These are phyloP conservation scores for Amphipyra berbera DNA, from an alignment of 2,888 invertebrate species.

Conservation along the genomic window DNA sequence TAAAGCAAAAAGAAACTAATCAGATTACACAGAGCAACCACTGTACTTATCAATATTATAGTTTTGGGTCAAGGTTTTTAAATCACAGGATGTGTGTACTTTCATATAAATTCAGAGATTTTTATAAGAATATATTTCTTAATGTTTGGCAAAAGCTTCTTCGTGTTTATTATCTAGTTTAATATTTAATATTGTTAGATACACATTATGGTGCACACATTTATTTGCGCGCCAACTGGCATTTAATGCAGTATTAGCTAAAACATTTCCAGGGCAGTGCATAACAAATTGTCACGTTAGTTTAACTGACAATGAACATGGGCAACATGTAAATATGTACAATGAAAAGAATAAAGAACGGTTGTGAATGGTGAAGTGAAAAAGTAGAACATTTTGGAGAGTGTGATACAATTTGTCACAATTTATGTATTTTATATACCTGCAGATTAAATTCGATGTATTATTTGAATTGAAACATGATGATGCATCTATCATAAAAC, in stretches of 20 bases:
- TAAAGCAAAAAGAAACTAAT: constrained; percentile 12
- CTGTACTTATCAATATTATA: constrained; percentile 31
- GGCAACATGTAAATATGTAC: constrained; percentile 39
- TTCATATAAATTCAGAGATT: constrained; percentile 15
- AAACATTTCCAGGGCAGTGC: constrained; percentile 49
- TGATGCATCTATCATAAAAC: background rate
- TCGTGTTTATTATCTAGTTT: constrained; percentile 10
- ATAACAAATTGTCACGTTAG: constrained; percentile 22
- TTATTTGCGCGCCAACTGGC: constrained; percentile 40
- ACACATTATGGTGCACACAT: constrained; percentile 23
- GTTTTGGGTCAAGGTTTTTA: constrained; percentile 18
- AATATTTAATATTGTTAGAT: constrained; percentile 21
- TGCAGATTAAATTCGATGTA: constrained; percentile 8
- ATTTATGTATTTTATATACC: constrained; percentile 16
- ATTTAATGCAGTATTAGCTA: constrained; percentile 60
- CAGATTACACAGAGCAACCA: constrained; percentile 12
- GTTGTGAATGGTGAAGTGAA: constrained; percentile 56
- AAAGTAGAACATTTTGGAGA: constrained; percentile 20
- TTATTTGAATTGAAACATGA: constrained; percentile 3
- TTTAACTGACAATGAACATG: constrained; percentile 9
- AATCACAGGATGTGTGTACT: constrained; percentile 26
- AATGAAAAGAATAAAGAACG: constrained; percentile 45
- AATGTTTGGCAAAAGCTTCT: constrained; percentile 12
- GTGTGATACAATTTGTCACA: constrained; percentile 20
- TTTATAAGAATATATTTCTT: constrained; percentile 9